Percentiles rank a stretch among this genome's conserved stretches.
Conservation (phyloP, 2,797 vertebrate genomes). For the Gobionotothen gibberifrons region DNA sequence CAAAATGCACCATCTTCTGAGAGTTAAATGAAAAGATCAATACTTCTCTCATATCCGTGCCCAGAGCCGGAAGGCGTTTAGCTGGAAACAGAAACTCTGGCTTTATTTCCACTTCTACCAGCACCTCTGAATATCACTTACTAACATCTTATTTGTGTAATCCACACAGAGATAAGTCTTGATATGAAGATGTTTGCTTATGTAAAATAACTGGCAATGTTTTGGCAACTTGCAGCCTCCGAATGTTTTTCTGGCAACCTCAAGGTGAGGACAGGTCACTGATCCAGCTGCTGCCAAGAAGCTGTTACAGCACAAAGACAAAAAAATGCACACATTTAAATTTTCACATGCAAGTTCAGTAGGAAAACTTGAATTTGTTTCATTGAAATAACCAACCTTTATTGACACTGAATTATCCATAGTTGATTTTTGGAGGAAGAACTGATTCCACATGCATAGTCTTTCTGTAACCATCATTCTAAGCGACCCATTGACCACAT, state of each 20-base stretch:
- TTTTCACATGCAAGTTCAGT: neutral
- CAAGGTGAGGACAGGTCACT: neutral
- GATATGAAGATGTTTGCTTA: neutral
- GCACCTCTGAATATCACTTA: neutral
- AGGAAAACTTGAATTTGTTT: neutral
- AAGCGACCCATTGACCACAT: neutral
- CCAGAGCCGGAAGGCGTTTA: neutral
- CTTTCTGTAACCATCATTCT: neutral
- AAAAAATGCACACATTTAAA: neutral
- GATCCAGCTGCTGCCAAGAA: neutral
- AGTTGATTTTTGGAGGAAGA: neutral
- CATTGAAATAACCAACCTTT: neutral
- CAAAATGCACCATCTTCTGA: neutral
- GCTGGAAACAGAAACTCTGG: neutral
- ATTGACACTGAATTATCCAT: neutral
- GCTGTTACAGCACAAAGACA: neutral
- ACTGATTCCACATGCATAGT: slow-evolving; percentile 25
- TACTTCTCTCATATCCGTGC: neutral
- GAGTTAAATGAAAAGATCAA: neutral
- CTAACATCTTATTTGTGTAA: neutral
- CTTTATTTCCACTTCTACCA: neutral
- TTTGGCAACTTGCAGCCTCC: neutral
- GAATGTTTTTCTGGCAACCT: neutral
- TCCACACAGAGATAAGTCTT: neutral
- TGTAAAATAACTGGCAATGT: neutral